Base-by-base conservation (phyloP, 1,140 invertebrate species). In the Drosophila repleta region DNA sequence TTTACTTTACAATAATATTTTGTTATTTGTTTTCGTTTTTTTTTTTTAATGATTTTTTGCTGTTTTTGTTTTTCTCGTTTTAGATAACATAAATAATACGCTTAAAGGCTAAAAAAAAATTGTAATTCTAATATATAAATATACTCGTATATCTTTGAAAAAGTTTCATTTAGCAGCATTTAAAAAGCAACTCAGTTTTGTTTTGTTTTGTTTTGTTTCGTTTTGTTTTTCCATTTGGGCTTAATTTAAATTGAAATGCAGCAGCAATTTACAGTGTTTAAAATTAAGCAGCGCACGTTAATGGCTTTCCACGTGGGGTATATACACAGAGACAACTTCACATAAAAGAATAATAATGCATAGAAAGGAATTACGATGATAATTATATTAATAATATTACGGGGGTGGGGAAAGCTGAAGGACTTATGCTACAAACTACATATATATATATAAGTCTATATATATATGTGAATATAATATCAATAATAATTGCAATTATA, bases 71-170 rank as follows among this genome's bases (percentile, higher is more conserved):
- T 18, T 45, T n/a, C 11, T 13, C 32, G 58, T 57, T 58, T 29
- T 64, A 26, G 43, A 61, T 78, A 63, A 60, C 51, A 74, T 87
- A 85, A 81, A 81, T 71, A 67, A 57, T 80, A 76, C n/a, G 51
- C 68, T 82, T 82, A 82, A 20, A 0, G 11, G 15, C 52, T 74
- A 77, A 60, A 45, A 70, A 61, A 53, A 53, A 69, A 32, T 21
- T 51, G 6, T 49, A 13, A 51, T 41, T 26, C 24, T 52, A 58
- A 41, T 41, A 49, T 55, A 55, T 57, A 39, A 29, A 39, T 58
- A 63, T 56, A 66, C 46, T 67, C 26, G 60, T 68, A 62, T 62
- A 49, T 68, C 67, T 58, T 76, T 67, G 45, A 61, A 82, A 67
- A 68, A 67, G 63, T 65, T 76, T 58, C 58, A 57, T 66, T 52